Evolutionary conservation across 2,797 vertebrate genomes (phyloP).

Genomic region (Simalia tracyae): DNA sequence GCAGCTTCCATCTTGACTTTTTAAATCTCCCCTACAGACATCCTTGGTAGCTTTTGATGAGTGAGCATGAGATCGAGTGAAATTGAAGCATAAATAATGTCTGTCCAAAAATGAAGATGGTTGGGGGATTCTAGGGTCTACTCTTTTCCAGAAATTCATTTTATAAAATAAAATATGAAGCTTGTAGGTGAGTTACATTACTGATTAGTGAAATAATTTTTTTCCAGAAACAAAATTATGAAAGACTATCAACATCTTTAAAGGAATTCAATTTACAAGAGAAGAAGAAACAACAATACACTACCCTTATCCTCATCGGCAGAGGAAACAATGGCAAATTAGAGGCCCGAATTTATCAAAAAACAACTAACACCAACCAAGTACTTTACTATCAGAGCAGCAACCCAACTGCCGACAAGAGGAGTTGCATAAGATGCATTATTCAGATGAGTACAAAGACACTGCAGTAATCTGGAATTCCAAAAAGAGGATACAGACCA

Average conservation of each 20-base stretch:
- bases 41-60: neutral
- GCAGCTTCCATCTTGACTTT: neutral
- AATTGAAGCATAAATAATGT: neutral
- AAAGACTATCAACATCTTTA: neutral
- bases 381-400: neutral
- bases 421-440: neutral
- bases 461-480: neutral
- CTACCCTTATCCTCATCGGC: neutral
- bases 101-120: neutral
- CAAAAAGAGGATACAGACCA: neutral
- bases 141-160: neutral
- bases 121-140: neutral
- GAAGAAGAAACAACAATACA: neutral
- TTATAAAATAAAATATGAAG: neutral
- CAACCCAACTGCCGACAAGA: neutral
- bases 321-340: neutral
- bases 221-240: neutral
- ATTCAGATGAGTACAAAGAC: neutral
- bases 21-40: neutral
- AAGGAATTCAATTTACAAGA: neutral
- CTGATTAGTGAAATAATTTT: neutral
- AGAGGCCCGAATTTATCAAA: neutral
- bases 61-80: neutral
- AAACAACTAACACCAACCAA: neutral
- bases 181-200: neutral